Evolutionary conservation across 2,797 vertebrate species (phyloP).

Genomic region (Coregonus ussuriensis): DNA sequence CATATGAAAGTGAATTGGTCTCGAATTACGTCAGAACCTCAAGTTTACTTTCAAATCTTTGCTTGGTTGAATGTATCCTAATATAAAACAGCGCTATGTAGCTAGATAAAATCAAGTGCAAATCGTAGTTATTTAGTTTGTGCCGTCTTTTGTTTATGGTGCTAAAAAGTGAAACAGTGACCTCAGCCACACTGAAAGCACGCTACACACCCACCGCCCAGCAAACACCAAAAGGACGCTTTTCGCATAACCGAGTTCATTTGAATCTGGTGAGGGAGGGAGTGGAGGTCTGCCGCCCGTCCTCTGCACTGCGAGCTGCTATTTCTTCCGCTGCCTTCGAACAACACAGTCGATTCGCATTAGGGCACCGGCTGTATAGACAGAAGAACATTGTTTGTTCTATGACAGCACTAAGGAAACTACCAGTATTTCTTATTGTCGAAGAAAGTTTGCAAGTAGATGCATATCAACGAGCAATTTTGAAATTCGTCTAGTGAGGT

Average conservation of each 20-base stretch:
- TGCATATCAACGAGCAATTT: neutral
- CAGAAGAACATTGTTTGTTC: neutral
- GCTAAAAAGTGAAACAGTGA: slow-evolving; percentile 33
- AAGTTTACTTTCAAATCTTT: slow-evolving; percentile 8
- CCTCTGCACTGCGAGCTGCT: slow-evolving; percentile 45
- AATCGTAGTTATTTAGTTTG: neutral
- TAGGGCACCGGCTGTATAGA: neutral
- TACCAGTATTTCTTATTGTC: slow-evolving; percentile 38
- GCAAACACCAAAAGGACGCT: slow-evolving; percentile 41
- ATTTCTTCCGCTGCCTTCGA: slow-evolving; percentile 51
- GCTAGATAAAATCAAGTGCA: neutral
- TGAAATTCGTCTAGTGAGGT: neutral
- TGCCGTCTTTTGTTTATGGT: neutral
- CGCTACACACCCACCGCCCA: slow-evolving; percentile 60
- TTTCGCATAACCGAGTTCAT: slow-evolving; percentile 54
- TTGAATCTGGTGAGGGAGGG: slow-evolving; percentile 51
- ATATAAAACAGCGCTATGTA: neutral
- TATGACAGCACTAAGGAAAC: slow-evolving; percentile 12
- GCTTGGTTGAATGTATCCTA: neutral
- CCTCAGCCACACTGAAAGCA: slow-evolving; percentile 39
- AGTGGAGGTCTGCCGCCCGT: slow-evolving; percentile 45
- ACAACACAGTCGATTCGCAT: slow-evolving; percentile 30
- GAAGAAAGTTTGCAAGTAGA: too few species aligned
- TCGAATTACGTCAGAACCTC: neutral
- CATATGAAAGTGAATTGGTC: neutral